These are phyloP conservation scores for Stenotaenia linearis DNA, from an alignment of 2,888 invertebrate species.

Conservation along the genomic window DNA sequence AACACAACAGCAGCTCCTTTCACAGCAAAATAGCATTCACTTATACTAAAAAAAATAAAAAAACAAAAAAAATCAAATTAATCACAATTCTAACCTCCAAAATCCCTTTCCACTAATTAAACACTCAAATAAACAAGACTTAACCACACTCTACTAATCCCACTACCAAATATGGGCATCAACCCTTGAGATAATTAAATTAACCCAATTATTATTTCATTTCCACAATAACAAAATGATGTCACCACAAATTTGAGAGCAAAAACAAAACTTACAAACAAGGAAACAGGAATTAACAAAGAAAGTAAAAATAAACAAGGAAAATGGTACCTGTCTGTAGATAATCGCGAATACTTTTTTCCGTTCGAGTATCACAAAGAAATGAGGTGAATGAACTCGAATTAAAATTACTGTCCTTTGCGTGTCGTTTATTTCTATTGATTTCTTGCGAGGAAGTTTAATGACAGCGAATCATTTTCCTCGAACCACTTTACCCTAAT, in stretches of 20 bases:
- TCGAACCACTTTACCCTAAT: not conserved
- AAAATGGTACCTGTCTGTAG: not conserved
- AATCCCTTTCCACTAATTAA: too few relatives aligned
- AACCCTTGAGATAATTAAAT: not conserved
- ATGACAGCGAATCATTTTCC: slow-evolving; percentile 15
- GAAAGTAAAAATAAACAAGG: slow-evolving; percentile 7
- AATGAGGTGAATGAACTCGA: slow-evolving; percentile 6
- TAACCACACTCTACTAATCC: not conserved
- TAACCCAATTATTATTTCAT: not conserved
- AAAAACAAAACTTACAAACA: not conserved
- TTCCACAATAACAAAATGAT: not conserved
- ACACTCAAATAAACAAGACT: not conserved
- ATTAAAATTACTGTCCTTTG: slow-evolving; percentile 13
- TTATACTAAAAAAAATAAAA: slow-evolving; percentile 61
- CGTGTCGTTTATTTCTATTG: slow-evolving; percentile 12
- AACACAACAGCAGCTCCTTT: slow-evolving; percentile 91
- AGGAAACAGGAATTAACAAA: not conserved
- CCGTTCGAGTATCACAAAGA: not conserved
- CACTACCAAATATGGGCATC: not conserved
- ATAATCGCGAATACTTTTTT: not conserved
- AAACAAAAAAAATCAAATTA: too few relatives aligned
- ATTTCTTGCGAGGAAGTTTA: slow-evolving; percentile 19
- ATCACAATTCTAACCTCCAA: not conserved
- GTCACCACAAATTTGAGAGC: not conserved
- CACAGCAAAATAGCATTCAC: slow-evolving; percentile 95